Conservation (phyloP, 2,888 invertebrate genomes). For the Drosophila fulvimacula region DNA sequence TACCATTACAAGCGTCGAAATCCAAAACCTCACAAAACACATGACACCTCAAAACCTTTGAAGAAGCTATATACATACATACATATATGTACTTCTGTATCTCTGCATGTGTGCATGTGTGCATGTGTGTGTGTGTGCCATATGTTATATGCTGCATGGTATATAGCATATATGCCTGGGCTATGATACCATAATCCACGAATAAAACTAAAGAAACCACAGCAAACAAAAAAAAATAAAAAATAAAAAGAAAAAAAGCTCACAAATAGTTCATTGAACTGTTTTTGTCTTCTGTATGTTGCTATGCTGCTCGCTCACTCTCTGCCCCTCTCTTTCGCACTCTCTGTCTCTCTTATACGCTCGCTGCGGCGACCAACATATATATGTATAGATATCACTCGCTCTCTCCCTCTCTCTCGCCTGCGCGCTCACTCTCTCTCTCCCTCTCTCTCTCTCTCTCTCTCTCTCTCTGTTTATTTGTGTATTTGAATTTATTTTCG, state of each 20-base stretch:
- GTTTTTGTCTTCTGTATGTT: constrained; percentile 73
- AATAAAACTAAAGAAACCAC: constrained; percentile 80
- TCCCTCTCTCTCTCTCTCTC: constrained; percentile 20
- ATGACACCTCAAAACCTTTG: constrained; percentile 64
- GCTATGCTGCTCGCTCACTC: constrained; percentile 63
- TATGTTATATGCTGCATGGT: constrained; percentile 50
- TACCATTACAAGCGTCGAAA: constrained; percentile 67
- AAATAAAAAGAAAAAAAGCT: constrained; percentile 78
- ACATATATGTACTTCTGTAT: constrained; percentile 2
- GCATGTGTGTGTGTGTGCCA: constrained; percentile 25
- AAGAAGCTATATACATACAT: constrained; percentile 58
- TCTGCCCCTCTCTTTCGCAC: constrained; percentile 19
- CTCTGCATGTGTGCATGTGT: constrained; percentile 8
- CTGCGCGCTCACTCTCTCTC: constrained; percentile 4
- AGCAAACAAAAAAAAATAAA: constrained; percentile 61
- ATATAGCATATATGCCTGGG: constrained; percentile 41
- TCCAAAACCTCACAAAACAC: constrained; percentile 57
- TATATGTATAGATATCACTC: constrained; percentile 36
- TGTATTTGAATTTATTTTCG: constrained; percentile 68
- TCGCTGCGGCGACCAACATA: constrained; percentile 18
- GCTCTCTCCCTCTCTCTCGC: constrained; percentile 24
- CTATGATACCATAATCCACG: constrained; percentile 82
- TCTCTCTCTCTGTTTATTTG: constrained; percentile 66
- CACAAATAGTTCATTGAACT: constrained; percentile 82
- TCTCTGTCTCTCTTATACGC: constrained; percentile 27